Percentiles rank a stretch among this genome's conserved stretches.
Evolutionary conservation across 2,888 invertebrate species (phyloP).

Genomic region (Sinohyriopsis cumingii): DNA sequence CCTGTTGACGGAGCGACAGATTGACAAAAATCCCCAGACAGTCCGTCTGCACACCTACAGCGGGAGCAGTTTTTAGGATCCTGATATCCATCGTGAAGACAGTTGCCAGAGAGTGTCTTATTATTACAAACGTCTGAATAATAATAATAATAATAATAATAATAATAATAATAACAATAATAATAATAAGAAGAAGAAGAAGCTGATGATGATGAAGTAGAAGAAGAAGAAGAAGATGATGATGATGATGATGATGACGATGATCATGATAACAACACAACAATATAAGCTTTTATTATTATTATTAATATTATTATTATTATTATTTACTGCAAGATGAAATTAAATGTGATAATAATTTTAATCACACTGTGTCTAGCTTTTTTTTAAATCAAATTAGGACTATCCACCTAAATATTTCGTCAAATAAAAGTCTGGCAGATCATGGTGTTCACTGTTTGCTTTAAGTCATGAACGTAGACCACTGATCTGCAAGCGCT

Average conservation of each 20-base stretch:
- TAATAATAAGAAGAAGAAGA: too few species aligned
- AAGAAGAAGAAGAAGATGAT: slow-evolving; percentile 4
- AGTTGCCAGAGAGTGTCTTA: slow-evolving; percentile 25
- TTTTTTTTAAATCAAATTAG: too few species aligned
- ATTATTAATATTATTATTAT: too few species aligned
- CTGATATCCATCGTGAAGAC: slow-evolving; percentile 66
- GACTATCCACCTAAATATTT: too few species aligned
- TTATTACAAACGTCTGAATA: slow-evolving; percentile 37
- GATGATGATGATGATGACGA: slow-evolving; percentile 11
- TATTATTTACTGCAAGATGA: background rate
- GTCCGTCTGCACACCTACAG: slow-evolving; percentile 67
- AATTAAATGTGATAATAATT: background rate
- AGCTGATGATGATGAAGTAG: background rate
- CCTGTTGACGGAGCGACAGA: slow-evolving; percentile 44
- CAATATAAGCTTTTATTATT: too few species aligned
- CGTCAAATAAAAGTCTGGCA: too few species aligned
- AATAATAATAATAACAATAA: too few species aligned
- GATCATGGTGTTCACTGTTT: too few species aligned
- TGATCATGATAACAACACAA: slow-evolving; percentile 3
- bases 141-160: slow-evolving; percentile 1
- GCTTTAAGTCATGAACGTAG: too few species aligned
- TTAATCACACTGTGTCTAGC: background rate
- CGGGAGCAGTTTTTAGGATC: slow-evolving; percentile 64
- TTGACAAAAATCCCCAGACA: slow-evolving; percentile 60
- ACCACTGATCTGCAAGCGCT: too few species aligned